Percentiles rank a stretch among this genome's conserved stretches.
These are phyloP conservation scores for Diplodus sargus DNA, from an alignment of 2,797 vertebrate species.

Conservation along the genomic window DNA sequence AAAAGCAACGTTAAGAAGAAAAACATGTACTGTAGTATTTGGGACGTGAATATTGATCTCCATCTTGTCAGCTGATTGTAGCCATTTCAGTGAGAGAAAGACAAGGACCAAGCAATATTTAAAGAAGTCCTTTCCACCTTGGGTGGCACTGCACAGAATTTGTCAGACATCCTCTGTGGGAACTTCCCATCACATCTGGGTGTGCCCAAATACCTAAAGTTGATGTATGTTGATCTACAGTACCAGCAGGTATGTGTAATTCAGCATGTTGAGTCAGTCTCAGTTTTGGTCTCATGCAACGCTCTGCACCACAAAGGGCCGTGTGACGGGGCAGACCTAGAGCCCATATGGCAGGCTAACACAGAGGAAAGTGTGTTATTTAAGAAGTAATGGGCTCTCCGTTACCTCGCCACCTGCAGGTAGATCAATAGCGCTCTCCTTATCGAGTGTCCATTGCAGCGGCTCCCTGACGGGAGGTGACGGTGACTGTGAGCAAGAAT, in stretches of 20 bases:
- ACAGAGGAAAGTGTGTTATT: constrained; percentile 54
- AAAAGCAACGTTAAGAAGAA: constrained; percentile 6
- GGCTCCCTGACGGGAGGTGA: constrained; percentile 33
- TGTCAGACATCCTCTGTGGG: neutral
- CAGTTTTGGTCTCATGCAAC: constrained; percentile 26
- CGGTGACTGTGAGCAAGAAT: constrained; percentile 8
- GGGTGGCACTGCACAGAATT: neutral
- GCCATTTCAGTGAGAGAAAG: neutral
- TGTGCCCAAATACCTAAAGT: too few relatives aligned
- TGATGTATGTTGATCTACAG: neutral
- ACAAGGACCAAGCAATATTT: neutral
- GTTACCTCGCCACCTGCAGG: constrained; percentile 56
- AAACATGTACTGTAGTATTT: neutral
- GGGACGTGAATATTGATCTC: neutral
- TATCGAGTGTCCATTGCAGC: constrained; percentile 51
- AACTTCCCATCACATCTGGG: neutral
- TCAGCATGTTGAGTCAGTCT: constrained; percentile 6
- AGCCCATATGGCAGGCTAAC: constrained; percentile 32
- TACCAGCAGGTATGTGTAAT: neutral
- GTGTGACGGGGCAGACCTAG: constrained; percentile 3
- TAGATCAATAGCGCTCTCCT: constrained; percentile 62
- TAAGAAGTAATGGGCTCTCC: constrained; percentile 51
- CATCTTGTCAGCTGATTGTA: neutral
- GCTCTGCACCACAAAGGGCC: neutral
- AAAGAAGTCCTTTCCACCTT: neutral